Percentiles rank a stretch among this genome's conserved stretches.
phyloP scores from a whole-genome alignment of 2,113 vertebrate species.

The Cyprinodon variegatus region DNA sequence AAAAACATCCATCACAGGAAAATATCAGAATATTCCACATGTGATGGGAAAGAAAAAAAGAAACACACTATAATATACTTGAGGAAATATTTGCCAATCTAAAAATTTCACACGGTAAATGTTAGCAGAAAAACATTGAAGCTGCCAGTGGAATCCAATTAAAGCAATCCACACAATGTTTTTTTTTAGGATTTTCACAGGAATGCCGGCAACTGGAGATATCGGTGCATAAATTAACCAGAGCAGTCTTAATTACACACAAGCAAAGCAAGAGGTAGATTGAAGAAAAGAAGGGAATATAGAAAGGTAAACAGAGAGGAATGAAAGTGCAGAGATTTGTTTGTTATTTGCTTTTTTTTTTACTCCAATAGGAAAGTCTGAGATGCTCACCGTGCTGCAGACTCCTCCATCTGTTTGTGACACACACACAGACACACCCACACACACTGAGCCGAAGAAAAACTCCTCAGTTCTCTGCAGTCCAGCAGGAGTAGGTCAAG shows the following conservation, averaged over 20 bases:
- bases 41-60: neutral
- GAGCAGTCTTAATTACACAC: slow-evolving; percentile 58
- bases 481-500: slow-evolving; percentile 40
- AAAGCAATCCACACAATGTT: slow-evolving; percentile 53
- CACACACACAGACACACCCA: slow-evolving; percentile 30
- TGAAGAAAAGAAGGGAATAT: slow-evolving; percentile 1
- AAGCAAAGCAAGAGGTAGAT: slow-evolving; percentile 20
- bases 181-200: slow-evolving; percentile 58
- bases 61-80: slow-evolving; percentile 29
- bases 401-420: slow-evolving; percentile 64
- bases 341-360: slow-evolving; percentile 7
- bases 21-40: slow-evolving; percentile 66
- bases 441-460: slow-evolving; percentile 5
- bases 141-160: slow-evolving; percentile 63
- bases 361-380: slow-evolving; percentile 19
- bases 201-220: slow-evolving; percentile 52
- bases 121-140: slow-evolving; percentile 45
- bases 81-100: slow-evolving; percentile 64
- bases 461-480: neutral
- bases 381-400: slow-evolving; percentile 65
- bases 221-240: slow-evolving; percentile 63
- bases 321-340: slow-evolving; percentile 14
- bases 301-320: slow-evolving; percentile 32
- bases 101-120: slow-evolving; percentile 63
- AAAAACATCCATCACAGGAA: slow-evolving; percentile 49